Percentiles rank a stretch among this genome's conserved stretches.
phyloP scores from a whole-genome alignment of 2,113 vertebrate genomes.

The Percina caprodes region DNA sequence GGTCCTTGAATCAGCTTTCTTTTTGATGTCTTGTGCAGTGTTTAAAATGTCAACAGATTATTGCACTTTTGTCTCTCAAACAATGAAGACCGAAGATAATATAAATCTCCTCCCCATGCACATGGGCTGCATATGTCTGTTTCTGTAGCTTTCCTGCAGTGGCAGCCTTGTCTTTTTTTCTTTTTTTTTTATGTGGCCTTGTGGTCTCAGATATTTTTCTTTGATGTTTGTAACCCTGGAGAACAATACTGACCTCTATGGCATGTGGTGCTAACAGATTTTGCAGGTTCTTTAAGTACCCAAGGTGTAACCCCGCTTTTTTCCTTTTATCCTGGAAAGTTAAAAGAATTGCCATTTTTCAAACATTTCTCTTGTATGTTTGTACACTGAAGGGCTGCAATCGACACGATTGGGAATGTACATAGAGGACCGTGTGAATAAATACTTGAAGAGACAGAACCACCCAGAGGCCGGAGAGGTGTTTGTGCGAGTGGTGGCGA shows the following conservation, averaged over 20 bases:
- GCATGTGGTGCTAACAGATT: conserved; percentile 2
- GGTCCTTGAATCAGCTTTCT: background rate
- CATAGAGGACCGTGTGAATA: conserved; percentile 97
- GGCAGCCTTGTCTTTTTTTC: background rate
- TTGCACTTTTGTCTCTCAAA: conserved; percentile 4
- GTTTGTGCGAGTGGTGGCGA: conserved; percentile 97
- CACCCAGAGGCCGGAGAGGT: conserved; percentile 98
- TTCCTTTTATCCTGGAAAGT: no score
- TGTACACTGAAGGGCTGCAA: conserved; percentile 88
- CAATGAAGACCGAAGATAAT: conserved; percentile 2
- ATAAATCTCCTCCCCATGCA: conserved; percentile 15
- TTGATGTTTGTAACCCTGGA: conserved; percentile 20
- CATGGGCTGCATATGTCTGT: conserved; percentile 32
- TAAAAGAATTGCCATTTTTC: background rate
- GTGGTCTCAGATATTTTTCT: conserved; percentile 30
- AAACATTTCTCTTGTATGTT: conserved; percentile 3
- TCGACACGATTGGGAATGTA: conserved; percentile 94
- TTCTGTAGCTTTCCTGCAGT: conserved; percentile 1
- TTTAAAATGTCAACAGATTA: conserved; percentile 16
- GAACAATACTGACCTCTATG: conserved; percentile 1
- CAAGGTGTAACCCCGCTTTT: no score
- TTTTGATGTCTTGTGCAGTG: background rate
- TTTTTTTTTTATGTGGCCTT: conserved; percentile 5
- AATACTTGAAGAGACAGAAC: conserved; percentile 97
- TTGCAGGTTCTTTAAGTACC: background rate